Base-by-base conservation (phyloP, 2,113 vertebrate species). In the Pteropus alecto region DNA sequence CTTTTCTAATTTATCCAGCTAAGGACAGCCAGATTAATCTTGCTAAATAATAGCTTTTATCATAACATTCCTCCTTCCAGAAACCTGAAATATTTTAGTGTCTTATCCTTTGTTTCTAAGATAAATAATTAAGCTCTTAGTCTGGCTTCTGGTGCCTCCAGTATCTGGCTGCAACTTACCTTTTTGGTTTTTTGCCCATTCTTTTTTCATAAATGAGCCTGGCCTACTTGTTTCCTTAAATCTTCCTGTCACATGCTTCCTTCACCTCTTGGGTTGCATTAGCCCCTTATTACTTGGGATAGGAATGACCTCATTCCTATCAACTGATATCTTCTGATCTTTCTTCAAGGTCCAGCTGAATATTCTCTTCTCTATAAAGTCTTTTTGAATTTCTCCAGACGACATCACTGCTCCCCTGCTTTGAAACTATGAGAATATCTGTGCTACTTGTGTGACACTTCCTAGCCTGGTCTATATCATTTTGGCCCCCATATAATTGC, bases 261-360 rank as follows among this genome's bases (percentile, higher is more conserved):
- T 93, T n/a, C 13, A 60, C n/a, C 7, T 35, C 9, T 95, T 16
- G 12, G 41, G 15, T 94, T 51, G 6, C 4, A 41, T 28, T 61
- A 67, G 5, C 63, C 12, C 35, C 7, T 74, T 79, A 19, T 33
- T 30, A 3, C 7, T 5, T 51, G 51, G 15, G 51, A 51, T 51
- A 82, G 4, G 41, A 82, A 22, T 85, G 30, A 38, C 18, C 18
- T 90, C 7, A 14, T 41, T 86, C 73, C 54, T 46, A 61, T 78
- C 82, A 86, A 76, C 51, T 58, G 8, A 48, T 58, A 4, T 56
- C n/a, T 77, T 68, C 61, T 60, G 73, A 70, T 15, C 7, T 88
- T 94, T 83, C 22, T 77, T 95, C 56, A 92, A 93, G 81, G 68
- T 10, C 12, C 71, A 89, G 58, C 3, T 94, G 41, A 95, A 51